Base-by-base conservation (phyloP, 1,140 invertebrate species). In the Cardiocondyla obscurior region DNA sequence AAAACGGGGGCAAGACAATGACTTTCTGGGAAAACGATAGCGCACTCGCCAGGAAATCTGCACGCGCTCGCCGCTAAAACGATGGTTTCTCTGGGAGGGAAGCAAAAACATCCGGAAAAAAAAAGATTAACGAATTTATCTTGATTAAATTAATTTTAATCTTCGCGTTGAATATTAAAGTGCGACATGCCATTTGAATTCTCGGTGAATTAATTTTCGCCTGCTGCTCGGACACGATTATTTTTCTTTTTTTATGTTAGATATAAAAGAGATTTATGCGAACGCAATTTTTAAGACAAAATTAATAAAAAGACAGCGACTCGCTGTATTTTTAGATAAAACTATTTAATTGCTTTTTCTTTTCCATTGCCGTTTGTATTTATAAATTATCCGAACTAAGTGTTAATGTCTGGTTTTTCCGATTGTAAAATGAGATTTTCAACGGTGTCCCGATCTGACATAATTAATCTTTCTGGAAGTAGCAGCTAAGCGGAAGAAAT, bases 1-100 rank as follows among this genome's bases (percentile, higher is more conserved):
- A 87, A 88, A 88, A 88, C 36, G 83, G 60, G 86, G 85, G 82
- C 85, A 86, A 87, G 86, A 87, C 85, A 85, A 88, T 88, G 76
- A 88, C 86, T 87, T 88, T 88, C 81, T 58, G 67, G 58, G 74
- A 87, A 87, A 69, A 36, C 14, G 72, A 87, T 86, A 81, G 86
- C 65, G 81, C 85, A 79, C 46, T 67, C 49, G n/a, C 12, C 14
- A 62, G 22, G 16, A 65, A 76, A 33, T 76, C 57, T 64, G 19
- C 8, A 28, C 30, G 30, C 28, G 14, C 30, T 53, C 12, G 30
- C 19, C 39, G 25, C 5, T 25, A n/a, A 28, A 42, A 44, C 22
- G 28, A 19, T 1, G 36, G 25, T 60, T 6, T 36, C 36, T 33
- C 6, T 12, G 6, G n/a, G 14, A 4, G 28, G 36, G 33, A 30